A percentile compares a stretch with the other conserved stretches of the same genome.
phyloP scores from a whole-genome alignment of 2,797 vertebrate genomes.

The Macroramphosus scolopax region DNA sequence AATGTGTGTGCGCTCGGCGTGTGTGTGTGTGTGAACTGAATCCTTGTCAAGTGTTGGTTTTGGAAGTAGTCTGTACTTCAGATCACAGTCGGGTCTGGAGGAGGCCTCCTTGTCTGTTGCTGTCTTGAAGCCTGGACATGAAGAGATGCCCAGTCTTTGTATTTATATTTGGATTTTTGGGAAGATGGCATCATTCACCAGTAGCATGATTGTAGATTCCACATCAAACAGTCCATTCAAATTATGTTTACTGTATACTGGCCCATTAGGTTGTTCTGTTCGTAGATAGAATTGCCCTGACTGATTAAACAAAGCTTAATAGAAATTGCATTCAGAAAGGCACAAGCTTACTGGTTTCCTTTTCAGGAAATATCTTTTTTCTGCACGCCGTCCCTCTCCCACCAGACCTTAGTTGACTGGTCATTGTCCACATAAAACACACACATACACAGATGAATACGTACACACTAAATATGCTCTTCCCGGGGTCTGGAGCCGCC shows the following conservation, averaged over 20 bases:
- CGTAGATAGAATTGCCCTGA: too few relatives aligned
- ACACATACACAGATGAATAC: conserved; percentile 10
- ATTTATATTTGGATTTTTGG: too few relatives aligned
- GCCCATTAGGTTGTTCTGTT: too few relatives aligned
- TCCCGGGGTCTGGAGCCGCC: conserved; percentile 80
- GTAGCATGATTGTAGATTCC: too few relatives aligned
- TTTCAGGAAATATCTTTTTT: conserved; percentile 41
- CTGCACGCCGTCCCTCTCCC: conserved; percentile 74
- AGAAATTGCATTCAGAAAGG: too few relatives aligned
- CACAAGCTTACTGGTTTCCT: conserved; percentile 7
- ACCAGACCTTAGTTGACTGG: conserved; percentile 78
- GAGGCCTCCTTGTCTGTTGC: conserved; percentile 8
- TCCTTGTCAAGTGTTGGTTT: conserved; percentile 41
- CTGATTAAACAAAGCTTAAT: too few relatives aligned
- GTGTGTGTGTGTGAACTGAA: neutral
- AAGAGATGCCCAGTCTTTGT: conserved; percentile 6
- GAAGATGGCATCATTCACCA: too few relatives aligned
- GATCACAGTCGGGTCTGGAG: conserved; percentile 14
- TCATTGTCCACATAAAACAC: conserved; percentile 30
- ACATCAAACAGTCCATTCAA: too few relatives aligned
- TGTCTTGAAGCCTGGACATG: conserved; percentile 4
- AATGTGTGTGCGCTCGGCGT: conserved; percentile 1
- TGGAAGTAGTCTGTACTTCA: conserved; percentile 29
- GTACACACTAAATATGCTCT: conserved; percentile 65
- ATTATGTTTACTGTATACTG: too few relatives aligned